phyloP scores from a whole-genome alignment of 2,797 vertebrate genomes.

The Nasua narica region DNA sequence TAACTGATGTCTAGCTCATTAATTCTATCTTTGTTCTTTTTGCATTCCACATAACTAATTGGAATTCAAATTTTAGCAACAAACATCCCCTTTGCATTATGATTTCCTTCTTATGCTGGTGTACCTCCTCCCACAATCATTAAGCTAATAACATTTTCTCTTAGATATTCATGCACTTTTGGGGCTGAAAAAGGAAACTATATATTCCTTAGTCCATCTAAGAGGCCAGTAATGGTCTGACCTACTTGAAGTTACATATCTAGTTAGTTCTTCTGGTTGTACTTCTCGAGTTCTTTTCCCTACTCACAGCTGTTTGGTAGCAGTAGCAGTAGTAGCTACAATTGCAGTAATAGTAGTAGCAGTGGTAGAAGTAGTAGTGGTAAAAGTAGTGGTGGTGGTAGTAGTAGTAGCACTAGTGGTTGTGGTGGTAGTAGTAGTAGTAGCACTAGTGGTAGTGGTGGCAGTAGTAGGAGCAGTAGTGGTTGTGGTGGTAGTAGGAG shows the following conservation, averaged over 20 bases:
- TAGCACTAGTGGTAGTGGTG: no score
- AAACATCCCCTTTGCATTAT: neutral
- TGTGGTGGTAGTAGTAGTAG: no score
- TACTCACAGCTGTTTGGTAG: neutral
- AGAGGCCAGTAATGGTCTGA: neutral
- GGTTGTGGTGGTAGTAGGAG: no score
- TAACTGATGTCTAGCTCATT: neutral
- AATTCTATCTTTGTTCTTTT: neutral
- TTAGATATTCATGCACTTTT: neutral
- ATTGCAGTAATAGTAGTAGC: neutral
- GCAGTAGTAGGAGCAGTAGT: no score
- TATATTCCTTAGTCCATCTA: neutral
- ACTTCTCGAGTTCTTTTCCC: neutral
- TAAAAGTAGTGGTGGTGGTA: no score
- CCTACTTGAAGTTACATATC: neutral
- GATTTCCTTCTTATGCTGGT: neutral
- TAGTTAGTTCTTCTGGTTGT: neutral
- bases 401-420: no score
- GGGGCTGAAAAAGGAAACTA: neutral
- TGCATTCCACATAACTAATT: neutral
- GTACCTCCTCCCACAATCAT: neutral
- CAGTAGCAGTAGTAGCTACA: neutral
- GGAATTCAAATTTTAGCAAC: neutral
- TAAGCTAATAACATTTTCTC: neutral
- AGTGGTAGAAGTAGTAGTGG: no score